Evolutionary conservation across 1,140 invertebrate species (phyloP).

Genomic region (Cyclina sinensis): DNA sequence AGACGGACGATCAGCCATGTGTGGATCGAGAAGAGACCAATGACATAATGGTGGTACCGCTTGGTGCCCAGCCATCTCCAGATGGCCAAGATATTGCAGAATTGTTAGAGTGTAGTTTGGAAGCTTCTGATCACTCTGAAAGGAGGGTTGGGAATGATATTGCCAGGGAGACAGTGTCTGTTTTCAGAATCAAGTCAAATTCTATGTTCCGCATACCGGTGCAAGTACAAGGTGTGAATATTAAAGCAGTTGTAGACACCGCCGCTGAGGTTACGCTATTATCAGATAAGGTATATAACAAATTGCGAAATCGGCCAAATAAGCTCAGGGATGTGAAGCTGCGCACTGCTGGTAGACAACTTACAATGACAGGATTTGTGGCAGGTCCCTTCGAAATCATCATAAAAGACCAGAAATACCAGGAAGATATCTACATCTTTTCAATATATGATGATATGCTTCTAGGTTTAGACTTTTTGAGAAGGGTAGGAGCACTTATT

Average conservation of each 20-base stretch:
- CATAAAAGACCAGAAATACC: background rate
- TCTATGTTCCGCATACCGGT: conserved; percentile 14
- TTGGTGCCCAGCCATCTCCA: background rate
- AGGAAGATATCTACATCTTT: conserved; percentile 28
- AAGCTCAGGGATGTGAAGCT: background rate
- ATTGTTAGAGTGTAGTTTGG: too few species aligned
- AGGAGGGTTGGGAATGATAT: too few species aligned
- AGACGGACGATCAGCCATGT: background rate
- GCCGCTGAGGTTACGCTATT: conserved; percentile 29
- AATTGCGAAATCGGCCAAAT: background rate
- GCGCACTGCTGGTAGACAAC: background rate
- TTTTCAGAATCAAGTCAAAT: conserved; percentile 3
- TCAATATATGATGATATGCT: conserved; percentile 40
- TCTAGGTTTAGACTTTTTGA: conserved; percentile 35
- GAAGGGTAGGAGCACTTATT: background rate
- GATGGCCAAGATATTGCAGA: too few species aligned
- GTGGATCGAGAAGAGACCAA: background rate
- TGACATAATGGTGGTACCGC: background rate
- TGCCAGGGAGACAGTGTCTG: too few species aligned
- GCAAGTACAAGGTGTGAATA: background rate
- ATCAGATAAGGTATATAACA: background rate
- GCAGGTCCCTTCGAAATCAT: background rate
- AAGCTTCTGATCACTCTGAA: too few species aligned
- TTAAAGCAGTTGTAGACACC: conserved; percentile 17
- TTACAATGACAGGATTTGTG: conserved; percentile 21